Evolutionary conservation across 2,888 invertebrate genomes (phyloP).

Genomic region (Mesorhabditis spiculigera): DNA sequence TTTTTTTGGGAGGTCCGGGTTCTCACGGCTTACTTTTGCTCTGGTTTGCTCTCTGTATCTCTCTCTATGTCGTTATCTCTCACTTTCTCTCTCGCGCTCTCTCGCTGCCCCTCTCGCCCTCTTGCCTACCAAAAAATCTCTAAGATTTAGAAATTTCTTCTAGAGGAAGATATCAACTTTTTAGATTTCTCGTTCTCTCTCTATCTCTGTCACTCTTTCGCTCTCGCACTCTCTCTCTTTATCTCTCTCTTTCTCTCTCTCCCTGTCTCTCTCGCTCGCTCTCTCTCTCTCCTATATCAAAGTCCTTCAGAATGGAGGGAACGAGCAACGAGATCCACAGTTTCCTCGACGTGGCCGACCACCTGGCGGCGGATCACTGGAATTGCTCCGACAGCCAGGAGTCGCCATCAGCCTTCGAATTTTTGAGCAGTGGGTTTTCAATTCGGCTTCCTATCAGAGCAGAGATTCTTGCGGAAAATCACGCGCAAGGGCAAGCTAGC

Average conservation of each 20-base stretch:
- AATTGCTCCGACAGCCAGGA: conserved; percentile 32
- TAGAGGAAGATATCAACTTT: no score
- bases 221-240: conserved; percentile 7
- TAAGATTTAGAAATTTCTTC: no score
- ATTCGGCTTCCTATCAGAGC: not conserved
- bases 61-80: not conserved
- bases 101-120: conserved; percentile 8
- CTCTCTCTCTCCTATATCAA: conserved; percentile 6
- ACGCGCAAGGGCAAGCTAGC: not conserved
- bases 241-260: conserved; percentile 2
- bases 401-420: conserved; percentile 33
- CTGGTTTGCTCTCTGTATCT: not conserved
- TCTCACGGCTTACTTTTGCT: not conserved
- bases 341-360: conserved; percentile 24
- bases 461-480: not conserved
- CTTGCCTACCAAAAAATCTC: no score
- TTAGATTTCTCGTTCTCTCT: no score
- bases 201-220: not conserved
- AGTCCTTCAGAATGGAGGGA: conserved; percentile 8
- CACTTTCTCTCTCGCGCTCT: conserved; percentile 8
- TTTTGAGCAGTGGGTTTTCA: conserved; percentile 29
- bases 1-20: no score
- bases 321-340: conserved; percentile 19
- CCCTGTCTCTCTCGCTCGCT: conserved; percentile 6
- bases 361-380: conserved; percentile 27